phyloP scores from a whole-genome alignment of 2,797 vertebrate species.

The Rachycentron canadum region DNA sequence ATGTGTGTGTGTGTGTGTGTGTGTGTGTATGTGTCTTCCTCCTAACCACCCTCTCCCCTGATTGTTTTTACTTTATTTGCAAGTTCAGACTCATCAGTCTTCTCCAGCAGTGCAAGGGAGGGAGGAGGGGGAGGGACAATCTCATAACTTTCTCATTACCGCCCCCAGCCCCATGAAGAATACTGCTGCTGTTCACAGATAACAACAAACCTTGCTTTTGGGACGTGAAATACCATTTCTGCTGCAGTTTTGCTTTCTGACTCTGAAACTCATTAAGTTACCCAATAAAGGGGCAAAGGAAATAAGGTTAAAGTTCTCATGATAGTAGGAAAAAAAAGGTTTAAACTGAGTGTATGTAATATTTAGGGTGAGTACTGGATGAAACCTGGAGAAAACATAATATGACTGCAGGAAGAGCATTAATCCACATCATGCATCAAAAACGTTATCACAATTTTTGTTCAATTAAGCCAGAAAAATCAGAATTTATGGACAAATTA shows the following conservation, averaged over 20 bases:
- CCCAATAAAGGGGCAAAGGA: constrained; percentile 46
- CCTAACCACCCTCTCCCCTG: constrained; percentile 43
- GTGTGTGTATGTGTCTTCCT: constrained; percentile 6
- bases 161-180: constrained; percentile 69
- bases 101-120: constrained; percentile 34
- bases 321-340: constrained; percentile 29
- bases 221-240: constrained; percentile 65
- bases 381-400: not conserved
- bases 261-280: constrained; percentile 68
- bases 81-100: constrained; percentile 85
- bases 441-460: constrained; percentile 2
- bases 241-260: constrained; percentile 41
- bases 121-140: constrained; percentile 29
- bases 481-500: constrained; percentile 11
- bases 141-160: constrained; percentile 88
- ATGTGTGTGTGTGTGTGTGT: constrained; percentile 13
- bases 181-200: constrained; percentile 49
- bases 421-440: constrained; percentile 16
- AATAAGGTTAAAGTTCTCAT: constrained; percentile 70
- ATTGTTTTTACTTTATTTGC: constrained; percentile 84
- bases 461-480: constrained; percentile 21
- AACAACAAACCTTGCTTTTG: constrained; percentile 65
- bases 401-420: constrained; percentile 3
- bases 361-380: constrained; percentile 34
- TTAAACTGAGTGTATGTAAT: constrained; percentile 49